Evolutionary conservation across 2,888 invertebrate genomes (phyloP).

Genomic region (Rhaphigaster nebulosa): DNA sequence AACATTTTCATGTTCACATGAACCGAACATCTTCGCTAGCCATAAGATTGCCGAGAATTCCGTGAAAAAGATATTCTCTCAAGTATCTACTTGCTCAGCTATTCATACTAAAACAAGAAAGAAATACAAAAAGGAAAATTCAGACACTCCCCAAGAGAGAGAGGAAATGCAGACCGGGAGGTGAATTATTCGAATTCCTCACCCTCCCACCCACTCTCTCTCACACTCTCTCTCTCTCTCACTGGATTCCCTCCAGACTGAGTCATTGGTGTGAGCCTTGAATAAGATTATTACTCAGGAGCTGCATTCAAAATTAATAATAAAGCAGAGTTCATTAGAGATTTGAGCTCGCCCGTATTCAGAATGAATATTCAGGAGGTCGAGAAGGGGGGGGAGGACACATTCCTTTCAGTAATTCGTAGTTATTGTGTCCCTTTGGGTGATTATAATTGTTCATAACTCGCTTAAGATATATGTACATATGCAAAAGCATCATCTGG

Average conservation of each 20-base stretch:
- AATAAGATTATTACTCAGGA: conserved; percentile 24
- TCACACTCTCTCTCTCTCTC: not conserved
- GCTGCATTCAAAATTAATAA: conserved; percentile 31
- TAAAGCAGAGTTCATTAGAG: conserved; percentile 17
- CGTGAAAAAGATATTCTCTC: not conserved
- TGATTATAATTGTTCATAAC: not conserved
- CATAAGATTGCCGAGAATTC: not conserved
- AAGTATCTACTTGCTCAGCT: not conserved
- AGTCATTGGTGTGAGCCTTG: not conserved
- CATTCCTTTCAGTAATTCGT: not conserved
- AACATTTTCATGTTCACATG: not conserved
- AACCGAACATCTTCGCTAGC: not conserved
- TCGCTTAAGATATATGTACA: not conserved
- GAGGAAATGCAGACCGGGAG: not conserved
- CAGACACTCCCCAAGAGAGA: not conserved
- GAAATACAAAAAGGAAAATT: not conserved
- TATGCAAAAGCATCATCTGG: not conserved
- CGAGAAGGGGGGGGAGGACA: not conserved
- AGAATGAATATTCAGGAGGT: not conserved
- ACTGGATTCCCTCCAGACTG: not conserved
- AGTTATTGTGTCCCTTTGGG: not conserved
- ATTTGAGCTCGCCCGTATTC: not conserved
- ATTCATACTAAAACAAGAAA: conserved; percentile 20
- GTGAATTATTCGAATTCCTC: conserved; percentile 27
- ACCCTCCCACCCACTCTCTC: not conserved